These are phyloP conservation scores for Pristionchus pacificus DNA, from an alignment of 1,140 invertebrate species.

Conservation along the genomic window DNA sequence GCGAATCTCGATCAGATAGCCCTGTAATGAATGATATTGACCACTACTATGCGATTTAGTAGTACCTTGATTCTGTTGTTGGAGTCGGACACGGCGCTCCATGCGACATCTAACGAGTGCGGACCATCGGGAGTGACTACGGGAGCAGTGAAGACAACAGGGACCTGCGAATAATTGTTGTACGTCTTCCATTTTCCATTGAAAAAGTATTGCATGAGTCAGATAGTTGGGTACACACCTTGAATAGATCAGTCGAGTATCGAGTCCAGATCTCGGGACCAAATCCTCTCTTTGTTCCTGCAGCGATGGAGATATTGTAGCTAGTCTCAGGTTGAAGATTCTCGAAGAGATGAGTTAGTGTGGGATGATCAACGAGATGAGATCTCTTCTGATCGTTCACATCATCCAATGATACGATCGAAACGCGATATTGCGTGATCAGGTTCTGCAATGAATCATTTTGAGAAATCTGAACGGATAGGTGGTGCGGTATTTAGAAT, in stretches of 20 bases:
- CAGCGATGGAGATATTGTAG: slow-evolving; percentile 55
- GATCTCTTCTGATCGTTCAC: slow-evolving; percentile 41
- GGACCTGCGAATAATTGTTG: too few species aligned
- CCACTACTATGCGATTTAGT: too few species aligned
- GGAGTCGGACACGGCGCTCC: slow-evolving; percentile 49
- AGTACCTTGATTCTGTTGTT: slow-evolving; percentile 50
- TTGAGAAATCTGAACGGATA: slow-evolving; percentile 22
- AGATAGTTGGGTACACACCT: too few species aligned
- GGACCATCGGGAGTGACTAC: slow-evolving; percentile 52
- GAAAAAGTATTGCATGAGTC: too few species aligned
- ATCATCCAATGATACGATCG: slow-evolving; percentile 40
- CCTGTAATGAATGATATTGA: too few species aligned
- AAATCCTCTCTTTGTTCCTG: slow-evolving; percentile 42
- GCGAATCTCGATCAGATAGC: slow-evolving; percentile 54
- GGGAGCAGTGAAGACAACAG: slow-evolving; percentile 44
- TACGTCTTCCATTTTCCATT: too few species aligned
- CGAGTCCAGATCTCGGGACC: slow-evolving; percentile 54
- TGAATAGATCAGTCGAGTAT: slow-evolving; percentile 53
- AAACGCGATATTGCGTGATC: slow-evolving; percentile 54
- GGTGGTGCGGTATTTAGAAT: neutral
- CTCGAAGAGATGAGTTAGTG: slow-evolving; percentile 52
- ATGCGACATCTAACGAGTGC: slow-evolving; percentile 50
- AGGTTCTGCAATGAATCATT: too few species aligned
- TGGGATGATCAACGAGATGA: slow-evolving; percentile 52
- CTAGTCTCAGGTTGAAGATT: slow-evolving; percentile 49